Percentiles rank a stretch among this genome's conserved stretches.
Conservation (phyloP, 2,888 invertebrate genomes). For the Pomacea canaliculata region DNA sequence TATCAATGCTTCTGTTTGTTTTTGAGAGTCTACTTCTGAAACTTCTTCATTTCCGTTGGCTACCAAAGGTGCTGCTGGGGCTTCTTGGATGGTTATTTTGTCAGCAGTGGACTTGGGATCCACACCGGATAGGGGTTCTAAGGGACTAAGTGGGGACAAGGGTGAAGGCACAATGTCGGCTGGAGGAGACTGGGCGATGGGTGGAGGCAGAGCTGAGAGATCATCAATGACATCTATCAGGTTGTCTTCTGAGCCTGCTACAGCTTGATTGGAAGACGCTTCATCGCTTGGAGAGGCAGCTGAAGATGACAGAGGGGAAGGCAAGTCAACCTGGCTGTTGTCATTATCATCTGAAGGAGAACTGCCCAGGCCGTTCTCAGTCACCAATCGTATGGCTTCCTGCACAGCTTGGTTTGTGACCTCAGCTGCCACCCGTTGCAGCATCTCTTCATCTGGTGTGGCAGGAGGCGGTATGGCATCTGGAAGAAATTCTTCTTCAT, state of each 20-base stretch:
- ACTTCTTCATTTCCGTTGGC: neutral
- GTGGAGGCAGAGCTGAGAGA: constrained; percentile 17
- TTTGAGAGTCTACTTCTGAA: neutral
- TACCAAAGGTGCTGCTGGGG: neutral
- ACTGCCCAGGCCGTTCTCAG: constrained; percentile 32
- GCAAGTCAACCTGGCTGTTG: constrained; percentile 7
- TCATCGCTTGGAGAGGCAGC: neutral
- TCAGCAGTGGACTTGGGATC: neutral
- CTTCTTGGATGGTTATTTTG: neutral
- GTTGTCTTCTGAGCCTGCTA: neutral
- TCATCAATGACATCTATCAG: neutral
- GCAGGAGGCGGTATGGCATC: neutral
- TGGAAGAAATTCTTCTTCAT: neutral
- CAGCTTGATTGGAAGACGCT: neutral
- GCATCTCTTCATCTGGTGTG: constrained; percentile 30
- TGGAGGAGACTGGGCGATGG: constrained; percentile 10
- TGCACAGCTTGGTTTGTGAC: constrained; percentile 39
- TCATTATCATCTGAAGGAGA: neutral
- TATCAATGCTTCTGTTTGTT: constrained; percentile 1
- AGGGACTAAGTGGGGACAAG: constrained; percentile 1
- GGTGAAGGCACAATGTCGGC: constrained; percentile 17
- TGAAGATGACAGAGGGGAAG: neutral
- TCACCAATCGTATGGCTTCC: constrained; percentile 39
- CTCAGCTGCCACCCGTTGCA: constrained; percentile 36
- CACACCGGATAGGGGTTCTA: neutral